Evolutionary conservation across 2,888 invertebrate genomes (phyloP).

Genomic region (Adineta ricciae): DNA sequence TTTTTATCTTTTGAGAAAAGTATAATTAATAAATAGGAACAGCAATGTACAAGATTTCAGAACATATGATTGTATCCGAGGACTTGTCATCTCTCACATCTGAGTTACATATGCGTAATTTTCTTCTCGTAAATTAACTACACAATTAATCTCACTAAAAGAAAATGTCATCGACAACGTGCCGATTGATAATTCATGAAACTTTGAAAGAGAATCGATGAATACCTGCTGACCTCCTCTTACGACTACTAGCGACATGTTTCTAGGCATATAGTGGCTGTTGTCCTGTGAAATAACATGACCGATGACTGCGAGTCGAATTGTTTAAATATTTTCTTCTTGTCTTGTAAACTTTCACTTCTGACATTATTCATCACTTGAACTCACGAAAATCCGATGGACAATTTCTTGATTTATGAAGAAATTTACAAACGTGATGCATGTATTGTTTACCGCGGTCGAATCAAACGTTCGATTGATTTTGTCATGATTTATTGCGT

Average conservation of each 20-base stretch:
- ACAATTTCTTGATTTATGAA: slow-evolving; percentile 51
- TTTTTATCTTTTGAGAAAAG: no score
- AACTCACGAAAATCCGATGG: slow-evolving; percentile 48
- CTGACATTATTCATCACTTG: neutral
- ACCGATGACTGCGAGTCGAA: neutral
- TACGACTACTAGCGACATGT: neutral
- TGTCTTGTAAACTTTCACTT: neutral
- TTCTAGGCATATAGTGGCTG: neutral
- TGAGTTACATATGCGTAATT: no score
- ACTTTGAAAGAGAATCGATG: no score
- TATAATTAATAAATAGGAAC: no score
- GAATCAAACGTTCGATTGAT: slow-evolving; percentile 49
- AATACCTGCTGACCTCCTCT: no score
- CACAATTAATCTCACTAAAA: no score
- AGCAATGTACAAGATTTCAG: no score
- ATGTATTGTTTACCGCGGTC: slow-evolving; percentile 49
- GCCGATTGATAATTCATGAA: no score
- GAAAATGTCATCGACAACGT: no score
- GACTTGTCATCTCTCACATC: no score
- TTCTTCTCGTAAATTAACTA: no score
- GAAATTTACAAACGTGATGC: slow-evolving; percentile 46
- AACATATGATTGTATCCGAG: no score
- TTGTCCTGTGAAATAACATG: neutral
- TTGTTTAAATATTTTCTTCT: neutral
- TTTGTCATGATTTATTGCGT: slow-evolving; percentile 51